phyloP scores from a whole-genome alignment of 1,140 invertebrate species.

The Drosophila triauraria region DNA sequence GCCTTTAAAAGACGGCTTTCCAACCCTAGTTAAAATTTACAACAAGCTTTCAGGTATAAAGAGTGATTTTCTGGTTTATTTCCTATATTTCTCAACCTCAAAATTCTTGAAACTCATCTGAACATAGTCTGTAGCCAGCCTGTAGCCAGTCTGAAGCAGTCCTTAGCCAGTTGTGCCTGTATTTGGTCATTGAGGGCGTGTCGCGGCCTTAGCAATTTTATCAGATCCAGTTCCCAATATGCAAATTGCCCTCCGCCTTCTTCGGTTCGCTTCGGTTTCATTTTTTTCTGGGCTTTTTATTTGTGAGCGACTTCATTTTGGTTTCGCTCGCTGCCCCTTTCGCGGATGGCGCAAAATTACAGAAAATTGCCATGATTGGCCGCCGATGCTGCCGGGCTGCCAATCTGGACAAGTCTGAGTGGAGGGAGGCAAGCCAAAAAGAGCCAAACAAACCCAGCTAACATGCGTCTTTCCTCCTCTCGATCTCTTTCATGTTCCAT shows the following conservation, averaged over 20 bases:
- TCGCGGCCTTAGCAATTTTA: conserved; percentile 64
- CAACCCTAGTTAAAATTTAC: no score
- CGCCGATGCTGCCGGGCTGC: conserved; percentile 51
- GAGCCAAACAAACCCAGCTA: conserved; percentile 48
- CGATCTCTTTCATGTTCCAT: conserved; percentile 4
- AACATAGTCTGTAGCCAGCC: not conserved
- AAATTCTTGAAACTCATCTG: no score
- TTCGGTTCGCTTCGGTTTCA: conserved; percentile 27
- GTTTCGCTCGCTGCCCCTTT: conserved; percentile 29
- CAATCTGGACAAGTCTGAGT: conserved; percentile 29
- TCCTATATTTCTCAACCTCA: no score
- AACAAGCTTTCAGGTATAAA: no score
- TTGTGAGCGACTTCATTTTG: conserved; percentile 77
- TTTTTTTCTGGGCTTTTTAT: conserved; percentile 56
- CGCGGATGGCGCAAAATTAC: conserved; percentile 77
- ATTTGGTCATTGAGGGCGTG: conserved; percentile 49
- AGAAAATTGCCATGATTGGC: conserved; percentile 84
- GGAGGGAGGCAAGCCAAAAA: no score
- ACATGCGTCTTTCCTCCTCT: conserved; percentile 40
- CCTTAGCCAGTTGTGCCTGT: conserved; percentile 7
- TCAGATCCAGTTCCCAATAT: conserved; percentile 71
- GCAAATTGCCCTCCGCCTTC: conserved; percentile 69
- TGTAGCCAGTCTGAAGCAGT: not conserved
- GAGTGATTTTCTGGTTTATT: no score
- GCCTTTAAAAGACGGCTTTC: no score